Conservation (phyloP, 2,113 vertebrate species). For the Meles meles region DNA sequence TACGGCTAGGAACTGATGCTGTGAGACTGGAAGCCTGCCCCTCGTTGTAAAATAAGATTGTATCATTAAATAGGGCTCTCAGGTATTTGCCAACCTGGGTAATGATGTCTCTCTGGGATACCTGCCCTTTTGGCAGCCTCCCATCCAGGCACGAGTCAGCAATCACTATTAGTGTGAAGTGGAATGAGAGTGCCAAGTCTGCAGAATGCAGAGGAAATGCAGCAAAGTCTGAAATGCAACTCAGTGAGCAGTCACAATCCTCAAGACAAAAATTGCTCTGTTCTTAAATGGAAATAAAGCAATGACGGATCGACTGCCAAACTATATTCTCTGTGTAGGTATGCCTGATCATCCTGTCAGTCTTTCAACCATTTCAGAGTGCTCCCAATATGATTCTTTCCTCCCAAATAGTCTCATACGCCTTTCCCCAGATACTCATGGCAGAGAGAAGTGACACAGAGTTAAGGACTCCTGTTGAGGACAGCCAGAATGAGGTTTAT, state of each 20-base stretch:
- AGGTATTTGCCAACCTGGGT: conserved; percentile 70
- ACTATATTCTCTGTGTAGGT: neutral
- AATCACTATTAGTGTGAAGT: conserved; percentile 64
- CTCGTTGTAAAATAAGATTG: conserved; percentile 61
- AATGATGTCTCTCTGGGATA: conserved; percentile 72
- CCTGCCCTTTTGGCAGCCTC: conserved; percentile 68
- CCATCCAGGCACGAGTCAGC: conserved; percentile 55
- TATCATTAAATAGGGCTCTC: conserved; percentile 65
- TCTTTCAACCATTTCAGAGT: neutral
- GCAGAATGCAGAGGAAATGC: conserved; percentile 18
- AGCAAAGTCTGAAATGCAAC: conserved; percentile 9
- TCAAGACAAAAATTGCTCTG: conserved; percentile 30
- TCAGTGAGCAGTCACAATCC: conserved; percentile 29
- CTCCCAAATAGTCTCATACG: neutral
- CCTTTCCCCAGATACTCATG: neutral
- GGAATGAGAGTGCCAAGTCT: conserved; percentile 38
- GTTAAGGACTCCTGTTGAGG: neutral
- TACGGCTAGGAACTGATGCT: neutral
- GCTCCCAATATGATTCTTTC: neutral
- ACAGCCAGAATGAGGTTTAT: neutral
- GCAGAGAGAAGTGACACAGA: neutral
- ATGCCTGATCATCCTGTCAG: neutral
- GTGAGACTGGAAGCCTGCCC: conserved; percentile 47
- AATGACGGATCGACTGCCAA: conserved; percentile 42
- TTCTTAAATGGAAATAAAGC: conserved; percentile 30